Conservation (phyloP, 2,888 invertebrate species). For the Leptinotarsa peninsularis region DNA sequence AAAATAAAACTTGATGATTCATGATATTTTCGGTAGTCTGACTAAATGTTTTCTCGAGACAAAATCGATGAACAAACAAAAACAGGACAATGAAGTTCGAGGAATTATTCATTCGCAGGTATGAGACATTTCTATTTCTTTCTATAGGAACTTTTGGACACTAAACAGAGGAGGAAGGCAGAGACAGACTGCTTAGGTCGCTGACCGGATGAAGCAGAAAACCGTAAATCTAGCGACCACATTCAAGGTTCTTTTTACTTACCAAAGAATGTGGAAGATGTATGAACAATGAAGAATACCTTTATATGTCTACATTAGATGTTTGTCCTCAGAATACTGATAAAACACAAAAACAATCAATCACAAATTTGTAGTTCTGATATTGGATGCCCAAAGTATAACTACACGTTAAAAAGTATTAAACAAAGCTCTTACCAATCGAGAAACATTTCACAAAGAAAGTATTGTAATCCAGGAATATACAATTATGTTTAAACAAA, state of each 20-base stretch:
- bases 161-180: not conserved
- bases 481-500: not conserved
- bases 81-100: not conserved
- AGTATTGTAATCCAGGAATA: not conserved
- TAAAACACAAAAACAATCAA: not conserved
- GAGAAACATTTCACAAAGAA: not conserved
- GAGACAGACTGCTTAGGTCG: slow-evolving; percentile 34
- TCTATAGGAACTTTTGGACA: not conserved
- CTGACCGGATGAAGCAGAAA: slow-evolving; percentile 48
- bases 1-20: slow-evolving; percentile 6
- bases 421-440: not conserved
- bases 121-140: not conserved
- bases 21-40: slow-evolving; percentile 3
- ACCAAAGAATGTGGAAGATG: slow-evolving; percentile 28
- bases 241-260: slow-evolving; percentile 57
- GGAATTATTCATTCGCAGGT: not conserved
- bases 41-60: not conserved
- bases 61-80: slow-evolving; percentile 6
- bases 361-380: not conserved
- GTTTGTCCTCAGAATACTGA: not conserved
- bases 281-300: slow-evolving; percentile 7
- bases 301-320: slow-evolving; percentile 20
- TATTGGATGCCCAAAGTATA: not conserved
- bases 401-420: not conserved
- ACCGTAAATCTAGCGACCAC: slow-evolving; percentile 43